Base-by-base conservation (phyloP, 2,888 invertebrate species). In the Lottia gigantea region DNA sequence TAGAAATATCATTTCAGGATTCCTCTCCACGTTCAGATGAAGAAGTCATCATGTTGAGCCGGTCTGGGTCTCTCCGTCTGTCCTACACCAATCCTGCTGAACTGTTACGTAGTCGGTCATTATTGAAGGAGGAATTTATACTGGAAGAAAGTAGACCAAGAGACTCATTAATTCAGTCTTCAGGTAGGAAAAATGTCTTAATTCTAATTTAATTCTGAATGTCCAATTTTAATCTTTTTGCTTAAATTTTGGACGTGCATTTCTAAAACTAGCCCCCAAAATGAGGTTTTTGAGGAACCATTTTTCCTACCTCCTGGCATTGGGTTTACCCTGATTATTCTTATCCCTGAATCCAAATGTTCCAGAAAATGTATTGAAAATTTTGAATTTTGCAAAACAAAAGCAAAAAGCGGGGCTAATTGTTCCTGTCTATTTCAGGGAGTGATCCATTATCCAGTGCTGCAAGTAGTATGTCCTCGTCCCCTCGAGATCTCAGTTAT, bases 91-190 rank as follows among this genome's bases (percentile, higher is more conserved):
- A 76, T 25, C 74, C 78, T 14, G 66, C 68, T 25, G 82, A 82
- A 26, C 74, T 83, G 12, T 68, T 80, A 55, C 78, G 82, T 16
- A 76, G 79, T 23, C 77, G 80, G 47, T 80, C 85, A 19, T 75
- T 86, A 19, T 78, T 84, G 63, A 84, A 83, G 68, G 84, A 84
- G 14, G 82, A 83, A 61, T 85, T 86, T 75, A 76, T 84, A 62
- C 77, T 87, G 46, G 87, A 85, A 64, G 85, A 84, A 66, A 84
- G 83, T 63, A 80, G 85, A 26, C 82, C 85, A 11, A 80, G 78
- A 66, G 85, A 85, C 70, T 75, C 79, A 6, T 75, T 79, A 26
- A 71, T 77, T 12, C 74, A 72, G 15, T 81, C 82, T 7, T 80
- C 81, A 0, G 79, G 80, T 11, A 80, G 81, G 73, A 78, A 80